These are phyloP conservation scores for Meteorus sp. DNA, from an alignment of 1,140 invertebrate species.

Conservation along the genomic window DNA sequence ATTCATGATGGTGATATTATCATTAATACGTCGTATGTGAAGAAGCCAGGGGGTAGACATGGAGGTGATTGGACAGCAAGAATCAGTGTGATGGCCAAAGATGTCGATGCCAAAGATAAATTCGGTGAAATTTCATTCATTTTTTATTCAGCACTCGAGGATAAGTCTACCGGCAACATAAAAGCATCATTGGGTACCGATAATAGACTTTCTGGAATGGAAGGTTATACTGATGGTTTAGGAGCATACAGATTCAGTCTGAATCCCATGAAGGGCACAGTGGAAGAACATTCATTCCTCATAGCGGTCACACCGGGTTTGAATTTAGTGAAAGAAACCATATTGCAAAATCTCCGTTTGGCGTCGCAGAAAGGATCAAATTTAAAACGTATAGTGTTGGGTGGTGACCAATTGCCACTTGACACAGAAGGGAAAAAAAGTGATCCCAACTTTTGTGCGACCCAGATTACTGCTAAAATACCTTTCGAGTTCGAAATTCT, in stretches of 20 bases:
- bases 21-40: conserved; percentile 88
- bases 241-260: conserved; percentile 73
- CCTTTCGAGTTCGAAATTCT: conserved; percentile 85
- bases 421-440: conserved; percentile 56
- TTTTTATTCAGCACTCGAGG: conserved; percentile 78
- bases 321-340: conserved; percentile 76
- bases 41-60: conserved; percentile 73
- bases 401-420: conserved; percentile 64
- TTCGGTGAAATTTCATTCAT: conserved; percentile 68
- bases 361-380: conserved; percentile 61
- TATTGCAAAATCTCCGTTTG: conserved; percentile 68
- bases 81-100: conserved; percentile 67
- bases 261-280: conserved; percentile 57
- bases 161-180: conserved; percentile 66
- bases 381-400: conserved; percentile 65
- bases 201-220: conserved; percentile 67
- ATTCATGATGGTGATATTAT: conserved; percentile 79
- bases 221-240: conserved; percentile 75
- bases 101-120: conserved; percentile 36
- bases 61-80: conserved; percentile 93
- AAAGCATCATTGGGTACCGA: conserved; percentile 62
- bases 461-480: conserved; percentile 76
- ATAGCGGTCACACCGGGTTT: conserved; percentile 72
- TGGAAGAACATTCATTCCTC: conserved; percentile 74
- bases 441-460: conserved; percentile 81